These are phyloP conservation scores for Coregonus suidteri DNA, from an alignment of 2,797 vertebrate genomes.

Conservation along the genomic window DNA sequence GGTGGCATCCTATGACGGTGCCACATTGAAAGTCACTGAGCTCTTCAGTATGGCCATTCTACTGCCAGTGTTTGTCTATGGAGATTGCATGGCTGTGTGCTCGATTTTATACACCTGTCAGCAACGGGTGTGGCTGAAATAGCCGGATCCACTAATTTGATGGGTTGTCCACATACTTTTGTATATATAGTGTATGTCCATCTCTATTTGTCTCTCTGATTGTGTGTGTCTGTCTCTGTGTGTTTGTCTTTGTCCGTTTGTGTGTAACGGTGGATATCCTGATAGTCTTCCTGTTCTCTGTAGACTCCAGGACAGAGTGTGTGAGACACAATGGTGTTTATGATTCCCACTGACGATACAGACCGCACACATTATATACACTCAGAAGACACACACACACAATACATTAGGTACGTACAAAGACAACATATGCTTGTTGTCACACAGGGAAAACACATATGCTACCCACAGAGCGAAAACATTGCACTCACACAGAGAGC, in stretches of 20 bases:
- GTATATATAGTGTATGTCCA: too few species aligned
- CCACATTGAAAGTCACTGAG: too few species aligned
- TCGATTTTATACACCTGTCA: too few species aligned
- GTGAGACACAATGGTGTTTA: conserved; percentile 37
- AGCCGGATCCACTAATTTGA: too few species aligned
- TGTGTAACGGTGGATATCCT: conserved; percentile 9
- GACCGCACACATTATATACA: conserved; percentile 11
- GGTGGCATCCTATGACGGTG: too few species aligned
- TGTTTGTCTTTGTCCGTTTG: conserved; percentile 27
- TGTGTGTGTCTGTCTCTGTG: conserved; percentile 6
- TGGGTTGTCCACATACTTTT: too few species aligned
- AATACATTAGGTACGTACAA: neutral
- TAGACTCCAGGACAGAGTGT: conserved; percentile 17
- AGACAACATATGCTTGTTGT: neutral
- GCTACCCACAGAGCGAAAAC: neutral
- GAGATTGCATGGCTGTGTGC: too few species aligned
- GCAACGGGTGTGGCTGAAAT: too few species aligned
- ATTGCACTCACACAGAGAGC: neutral
- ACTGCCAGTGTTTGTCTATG: too few species aligned
- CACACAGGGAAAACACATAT: neutral
- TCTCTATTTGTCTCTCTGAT: neutral
- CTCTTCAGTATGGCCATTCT: too few species aligned
- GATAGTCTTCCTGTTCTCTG: conserved; percentile 55
- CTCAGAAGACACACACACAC: neutral
- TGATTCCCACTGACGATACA: conserved; percentile 31